Evolutionary conservation across 30 jellyfish, hydroid and myxozoan species (phyloP), one percentile per base, ranked within the genome.

Genomic region (Aurelia coerulea): DNA sequence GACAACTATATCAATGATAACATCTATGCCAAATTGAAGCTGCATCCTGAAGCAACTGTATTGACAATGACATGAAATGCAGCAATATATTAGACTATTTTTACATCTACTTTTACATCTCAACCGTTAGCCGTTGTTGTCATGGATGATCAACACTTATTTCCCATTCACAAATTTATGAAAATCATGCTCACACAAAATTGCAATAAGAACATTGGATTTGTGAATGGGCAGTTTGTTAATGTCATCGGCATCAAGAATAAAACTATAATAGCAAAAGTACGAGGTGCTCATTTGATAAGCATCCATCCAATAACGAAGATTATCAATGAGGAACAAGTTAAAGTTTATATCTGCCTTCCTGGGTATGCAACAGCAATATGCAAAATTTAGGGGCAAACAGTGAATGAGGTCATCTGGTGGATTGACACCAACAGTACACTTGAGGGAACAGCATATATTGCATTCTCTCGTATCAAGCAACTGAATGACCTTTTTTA

Each of bases 1-100:
- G 1, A 41, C 10, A 13, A 49, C 56, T 10, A 8, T 8, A 73
- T 29, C 16, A 53, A 73, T 32, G 17, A 7, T 73, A 29, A 37
- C 41, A 50, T 73, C 32, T 37, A 17, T 37, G 34, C 37, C 16
- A 29, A n/a, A 8, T 16, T 73, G 16, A 41, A 73, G 59, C 31
- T 14, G n/a, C 68, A 35, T 50, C 83, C 83, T 5, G 34, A 41
- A 9, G 18, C 31, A 8, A 41, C 42, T 10, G 31, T 73, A 14
- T 53, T 73, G 68, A 73, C 83, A 37, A 73, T 62, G 49, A 19
- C 88, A 56, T 12, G 51, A 7, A 34, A 15, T 7, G 88, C 78
- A 78, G 10, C 88, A 4, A 62, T 78, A 11, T 58, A 78, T 64
- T 4, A 34, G 10, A 19, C 78, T 16, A 78, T 39, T 33, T 58